These are phyloP conservation scores for Xylota sylvarum DNA, from an alignment of 2,888 invertebrate species.

Conservation along the genomic window DNA sequence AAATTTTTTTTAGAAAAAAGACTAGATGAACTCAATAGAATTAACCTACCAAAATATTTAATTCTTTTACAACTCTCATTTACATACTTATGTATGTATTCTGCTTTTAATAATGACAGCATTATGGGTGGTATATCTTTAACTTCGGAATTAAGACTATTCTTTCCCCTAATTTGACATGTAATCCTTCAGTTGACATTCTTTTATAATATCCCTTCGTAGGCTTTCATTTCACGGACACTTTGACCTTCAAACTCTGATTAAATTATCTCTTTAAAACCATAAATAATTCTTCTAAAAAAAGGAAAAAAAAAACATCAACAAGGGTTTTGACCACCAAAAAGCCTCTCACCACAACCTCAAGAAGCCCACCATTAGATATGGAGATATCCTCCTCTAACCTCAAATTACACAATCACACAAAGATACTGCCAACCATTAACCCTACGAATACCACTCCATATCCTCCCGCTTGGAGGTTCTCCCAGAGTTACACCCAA, in stretches of 20 bases:
- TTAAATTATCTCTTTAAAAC: not conserved
- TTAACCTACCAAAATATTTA: too few species aligned
- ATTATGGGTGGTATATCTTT: too few species aligned
- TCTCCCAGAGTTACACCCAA: slow-evolving; percentile 25
- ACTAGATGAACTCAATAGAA: too few species aligned
- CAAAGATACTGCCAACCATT: not conserved
- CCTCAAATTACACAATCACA: not conserved
- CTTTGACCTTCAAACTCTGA: not conserved
- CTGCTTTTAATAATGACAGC: too few species aligned
- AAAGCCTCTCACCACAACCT: not conserved
- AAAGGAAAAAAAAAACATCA: not conserved
- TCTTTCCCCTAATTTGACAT: too few species aligned
- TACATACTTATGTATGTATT: too few species aligned
- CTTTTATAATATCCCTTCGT: too few species aligned
- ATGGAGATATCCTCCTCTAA: not conserved
- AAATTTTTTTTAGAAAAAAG: too few species aligned
- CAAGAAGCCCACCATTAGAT: not conserved
- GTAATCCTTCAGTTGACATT: too few species aligned
- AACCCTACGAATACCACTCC: not conserved
- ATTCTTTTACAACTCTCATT: too few species aligned
- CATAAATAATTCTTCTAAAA: not conserved
- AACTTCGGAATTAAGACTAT: too few species aligned
- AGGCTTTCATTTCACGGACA: not conserved
- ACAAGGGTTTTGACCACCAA: too few species aligned
- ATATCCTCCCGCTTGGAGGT: not conserved